phyloP scores from a whole-genome alignment of 2,797 vertebrate species.

The Lerista edwardsae region DNA sequence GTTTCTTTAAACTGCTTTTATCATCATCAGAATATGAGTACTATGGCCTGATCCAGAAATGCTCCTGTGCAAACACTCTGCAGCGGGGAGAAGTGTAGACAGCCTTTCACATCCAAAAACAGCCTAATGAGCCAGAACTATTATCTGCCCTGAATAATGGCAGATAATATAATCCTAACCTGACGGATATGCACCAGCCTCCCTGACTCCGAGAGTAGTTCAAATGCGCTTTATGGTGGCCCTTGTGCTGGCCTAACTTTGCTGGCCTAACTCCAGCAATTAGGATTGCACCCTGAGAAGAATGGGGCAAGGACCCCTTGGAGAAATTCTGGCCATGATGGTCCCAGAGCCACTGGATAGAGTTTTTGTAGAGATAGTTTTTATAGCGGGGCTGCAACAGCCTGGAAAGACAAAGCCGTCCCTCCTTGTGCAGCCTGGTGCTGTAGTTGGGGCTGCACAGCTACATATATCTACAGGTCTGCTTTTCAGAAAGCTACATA shows the following conservation, averaged over 20 bases:
- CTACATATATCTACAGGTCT: slow-evolving; percentile 5
- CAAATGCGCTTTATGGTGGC: too few species aligned
- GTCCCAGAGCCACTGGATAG: background rate
- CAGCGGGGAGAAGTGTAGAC: background rate
- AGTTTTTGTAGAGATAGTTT: background rate
- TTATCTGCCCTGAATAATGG: background rate
- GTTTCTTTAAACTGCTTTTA: background rate
- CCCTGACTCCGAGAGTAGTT: too few species aligned
- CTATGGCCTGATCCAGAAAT: background rate
- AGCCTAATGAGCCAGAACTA: background rate
- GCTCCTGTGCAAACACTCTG: background rate
- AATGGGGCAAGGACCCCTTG: too few species aligned
- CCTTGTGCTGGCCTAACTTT: too few species aligned
- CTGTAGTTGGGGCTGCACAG: background rate
- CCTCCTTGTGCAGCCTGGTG: background rate
- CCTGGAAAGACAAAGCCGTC: background rate
- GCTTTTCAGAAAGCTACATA: slow-evolving; percentile 34
- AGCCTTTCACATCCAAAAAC: background rate
- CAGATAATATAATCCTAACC: too few species aligned
- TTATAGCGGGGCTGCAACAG: background rate
- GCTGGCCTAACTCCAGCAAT: too few species aligned
- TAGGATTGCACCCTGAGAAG: too few species aligned
- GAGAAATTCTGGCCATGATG: background rate
- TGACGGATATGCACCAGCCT: too few species aligned
- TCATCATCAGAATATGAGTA: background rate